Conservation (phyloP, 2,113 vertebrate species). For the Tychaedon coryphoeus region DNA sequence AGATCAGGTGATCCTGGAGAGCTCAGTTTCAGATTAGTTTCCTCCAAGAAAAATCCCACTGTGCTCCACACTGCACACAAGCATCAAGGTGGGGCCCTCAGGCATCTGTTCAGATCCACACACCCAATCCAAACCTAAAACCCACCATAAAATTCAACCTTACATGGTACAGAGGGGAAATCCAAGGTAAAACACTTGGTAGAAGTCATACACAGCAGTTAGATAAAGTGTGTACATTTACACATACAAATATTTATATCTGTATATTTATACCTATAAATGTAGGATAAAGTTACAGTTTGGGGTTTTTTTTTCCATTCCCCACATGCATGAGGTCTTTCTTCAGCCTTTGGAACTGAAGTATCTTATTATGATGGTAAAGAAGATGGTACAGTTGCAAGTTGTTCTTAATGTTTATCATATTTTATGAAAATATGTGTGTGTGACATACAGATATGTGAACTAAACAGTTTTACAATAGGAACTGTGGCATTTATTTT, state of each 20-base stretch:
- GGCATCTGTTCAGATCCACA: neutral
- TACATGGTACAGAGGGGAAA: neutral
- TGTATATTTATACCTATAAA: neutral
- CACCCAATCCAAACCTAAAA: neutral
- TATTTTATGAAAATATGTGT: neutral
- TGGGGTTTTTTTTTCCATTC: neutral
- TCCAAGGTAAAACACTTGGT: neutral
- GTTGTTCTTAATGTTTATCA: neutral
- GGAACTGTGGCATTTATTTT: neutral
- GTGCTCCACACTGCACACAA: neutral
- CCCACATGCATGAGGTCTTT: neutral
- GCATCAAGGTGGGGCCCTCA: accelerated
- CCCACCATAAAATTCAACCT: neutral
- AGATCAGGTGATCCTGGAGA: neutral
- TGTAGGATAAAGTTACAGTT: neutral
- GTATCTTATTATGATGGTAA: neutral
- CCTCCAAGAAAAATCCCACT: neutral
- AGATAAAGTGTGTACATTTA: neutral
- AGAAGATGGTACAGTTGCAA: neutral
- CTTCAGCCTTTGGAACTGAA: neutral
- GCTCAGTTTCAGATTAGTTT: neutral
- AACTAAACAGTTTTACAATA: neutral
- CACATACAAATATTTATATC: neutral
- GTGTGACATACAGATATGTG: neutral
- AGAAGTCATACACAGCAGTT: neutral